A percentile compares a stretch with the other conserved stretches of the same genome.
phyloP scores from a whole-genome alignment of 2,797 vertebrate species.

The Enteromius viviparus region DNA sequence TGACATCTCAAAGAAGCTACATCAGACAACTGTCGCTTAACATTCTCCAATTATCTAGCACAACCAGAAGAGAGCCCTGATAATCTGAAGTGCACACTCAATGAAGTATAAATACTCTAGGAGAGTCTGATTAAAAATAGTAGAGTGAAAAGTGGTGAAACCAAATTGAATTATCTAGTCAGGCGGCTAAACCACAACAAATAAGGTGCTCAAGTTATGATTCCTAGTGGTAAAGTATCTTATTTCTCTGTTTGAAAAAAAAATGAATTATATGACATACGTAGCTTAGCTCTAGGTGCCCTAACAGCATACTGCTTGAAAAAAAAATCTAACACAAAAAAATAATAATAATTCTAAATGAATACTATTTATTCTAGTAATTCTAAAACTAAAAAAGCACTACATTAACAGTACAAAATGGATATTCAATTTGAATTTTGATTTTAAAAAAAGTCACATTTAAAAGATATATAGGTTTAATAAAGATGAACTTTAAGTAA shows the following conservation, averaged over 20 bases:
- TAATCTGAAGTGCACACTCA: slow-evolving; percentile 26
- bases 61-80: slow-evolving; percentile 23
- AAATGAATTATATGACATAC: neutral
- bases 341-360: too few species aligned
- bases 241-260: slow-evolving; percentile 15
- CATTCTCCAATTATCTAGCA: slow-evolving; percentile 33
- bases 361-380: neutral
- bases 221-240: neutral
- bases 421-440: neutral
- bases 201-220: neutral
- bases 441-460: neutral
- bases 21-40: slow-evolving; percentile 42
- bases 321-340: too few species aligned
- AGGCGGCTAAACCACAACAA: neutral
- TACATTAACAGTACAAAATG: neutral
- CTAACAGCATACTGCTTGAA: neutral
- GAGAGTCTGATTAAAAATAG: slow-evolving; percentile 10
- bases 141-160: neutral
- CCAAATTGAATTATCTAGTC: neutral
- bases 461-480: neutral
- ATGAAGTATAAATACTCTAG: slow-evolving; percentile 19
- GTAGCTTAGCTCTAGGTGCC: neutral
- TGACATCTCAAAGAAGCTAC: slow-evolving; percentile 24
- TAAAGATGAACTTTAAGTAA: neutral
- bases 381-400: neutral